Base-by-base conservation (phyloP, 2,888 invertebrate genomes). In the Lasius platythorax region DNA sequence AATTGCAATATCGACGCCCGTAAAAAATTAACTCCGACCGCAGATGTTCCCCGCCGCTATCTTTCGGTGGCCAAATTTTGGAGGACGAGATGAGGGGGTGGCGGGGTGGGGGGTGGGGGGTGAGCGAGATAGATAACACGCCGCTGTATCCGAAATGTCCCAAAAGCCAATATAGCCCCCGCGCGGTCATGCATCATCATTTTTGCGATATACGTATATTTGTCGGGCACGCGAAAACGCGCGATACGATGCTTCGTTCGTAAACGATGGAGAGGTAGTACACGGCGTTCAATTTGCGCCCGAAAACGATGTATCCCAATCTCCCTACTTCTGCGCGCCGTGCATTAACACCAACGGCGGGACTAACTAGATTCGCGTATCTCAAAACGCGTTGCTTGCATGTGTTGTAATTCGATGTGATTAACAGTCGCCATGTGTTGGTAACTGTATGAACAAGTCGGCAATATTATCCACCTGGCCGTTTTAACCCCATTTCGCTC, bases 341-440 rank as follows among this genome's bases (percentile, higher is more conserved):
- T 83, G 85, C 90, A 88, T 90, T 90, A 90, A 90, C 91, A 89
- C 88, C 90, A 90, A 82, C 90, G 87, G 88, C 79, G 90, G 90
- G 85, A 83, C 88, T 87, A 90, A 90, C 90, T 90, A 82, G 87
- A 91, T 88, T 90, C 91, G 83, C 91, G 83, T 90, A 90, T 90
- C 90, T 91, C 91, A 86, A 91, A 91, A 90, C 82, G 87, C 91
- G 67, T 85, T 83, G 83, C 83, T 85, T 85, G 85, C 91, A 84
- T 88, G 90, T 85, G 91, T 88, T 88, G 91, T 90, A 90, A 90
- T 90, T 90, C 91, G 90, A 88, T 85, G 90, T 91, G 90, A 90
- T 90, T 90, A 90, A 90, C 90, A 91, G 86, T 23, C 91, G 85
- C 90, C 90, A 84, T 87, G 90, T 90, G 90, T 88, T 88, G 85